A percentile compares a stretch with the other conserved stretches of the same genome.
phyloP scores from a whole-genome alignment of 2,113 vertebrate species.

The Limnothrissa miodon region DNA sequence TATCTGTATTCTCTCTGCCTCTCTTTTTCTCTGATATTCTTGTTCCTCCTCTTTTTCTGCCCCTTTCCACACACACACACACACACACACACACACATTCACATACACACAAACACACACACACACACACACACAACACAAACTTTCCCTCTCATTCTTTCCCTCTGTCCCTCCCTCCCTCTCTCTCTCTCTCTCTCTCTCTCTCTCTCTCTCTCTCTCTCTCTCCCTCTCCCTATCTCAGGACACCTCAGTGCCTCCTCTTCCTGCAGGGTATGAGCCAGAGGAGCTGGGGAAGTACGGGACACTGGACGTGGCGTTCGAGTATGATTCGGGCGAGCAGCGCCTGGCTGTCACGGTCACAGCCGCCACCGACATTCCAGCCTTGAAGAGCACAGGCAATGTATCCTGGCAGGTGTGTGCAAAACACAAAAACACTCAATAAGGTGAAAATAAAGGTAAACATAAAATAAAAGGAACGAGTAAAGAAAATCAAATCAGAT shows the following conservation, averaged over 20 bases:
- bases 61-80: too few species aligned
- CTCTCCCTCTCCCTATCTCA: constrained; percentile 60
- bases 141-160: not conserved
- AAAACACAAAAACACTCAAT: not conserved
- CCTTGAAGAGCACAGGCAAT: constrained; percentile 88
- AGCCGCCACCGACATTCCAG: constrained; percentile 92
- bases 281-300: constrained; percentile 93
- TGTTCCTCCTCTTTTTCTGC: not conserved
- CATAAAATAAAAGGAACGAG: not conserved
- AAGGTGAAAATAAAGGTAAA: not conserved
- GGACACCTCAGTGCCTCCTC: constrained; percentile 84
- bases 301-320: constrained; percentile 95
- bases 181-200: constrained; percentile 12
- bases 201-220: not conserved
- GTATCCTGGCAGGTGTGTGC: constrained; percentile 80
- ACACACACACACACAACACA: too few species aligned
- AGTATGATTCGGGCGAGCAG: constrained; percentile 93
- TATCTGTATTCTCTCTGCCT: not conserved
- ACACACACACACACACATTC: too few species aligned
- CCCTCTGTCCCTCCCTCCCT: not conserved
- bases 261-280: constrained; percentile 88
- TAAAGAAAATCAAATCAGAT: too few species aligned
- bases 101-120: too few species aligned
- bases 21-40: not conserved
- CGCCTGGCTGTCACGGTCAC: constrained; percentile 94